phyloP scores from a whole-genome alignment of 2,797 vertebrate genomes.

The Phalloptychus januarius region DNA sequence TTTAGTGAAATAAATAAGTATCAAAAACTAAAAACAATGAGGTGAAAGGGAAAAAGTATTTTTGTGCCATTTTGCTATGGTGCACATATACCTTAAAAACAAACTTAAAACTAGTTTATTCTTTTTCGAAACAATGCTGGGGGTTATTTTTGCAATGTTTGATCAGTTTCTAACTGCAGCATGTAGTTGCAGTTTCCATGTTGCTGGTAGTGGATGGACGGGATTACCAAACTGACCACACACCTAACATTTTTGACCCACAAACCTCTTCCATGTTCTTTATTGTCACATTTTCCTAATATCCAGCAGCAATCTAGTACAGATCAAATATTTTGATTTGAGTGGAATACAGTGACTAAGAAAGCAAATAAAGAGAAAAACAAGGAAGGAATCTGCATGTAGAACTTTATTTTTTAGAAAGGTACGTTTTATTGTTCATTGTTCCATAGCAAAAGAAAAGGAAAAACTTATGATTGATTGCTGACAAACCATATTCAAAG shows the following conservation, averaged over 20 bases:
- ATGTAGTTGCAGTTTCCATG: not conserved
- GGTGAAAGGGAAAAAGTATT: too few relatives aligned
- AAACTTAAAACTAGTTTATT: not conserved
- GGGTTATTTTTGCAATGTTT: not conserved
- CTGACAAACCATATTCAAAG: not conserved
- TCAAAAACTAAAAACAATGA: too few relatives aligned
- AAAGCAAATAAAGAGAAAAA: not conserved
- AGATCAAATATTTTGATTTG: not conserved
- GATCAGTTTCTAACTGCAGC: not conserved
- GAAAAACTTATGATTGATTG: not conserved
- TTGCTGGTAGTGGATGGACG: not conserved
- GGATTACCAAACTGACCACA: not conserved
- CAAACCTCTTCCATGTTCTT: not conserved
- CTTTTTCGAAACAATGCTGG: not conserved
- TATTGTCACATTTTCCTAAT: not conserved
- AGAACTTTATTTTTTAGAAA: not conserved
- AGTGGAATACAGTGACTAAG: not conserved
- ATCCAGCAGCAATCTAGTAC: not conserved
- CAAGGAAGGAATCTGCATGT: not conserved
- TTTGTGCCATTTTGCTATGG: not conserved
- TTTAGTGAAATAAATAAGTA: too few relatives aligned
- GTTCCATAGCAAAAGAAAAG: not conserved
- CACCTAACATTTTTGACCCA: not conserved
- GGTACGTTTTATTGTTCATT: not conserved
- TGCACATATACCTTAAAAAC: not conserved